phyloP scores from a whole-genome alignment of 2,113 vertebrate genomes.

The Paedocypris sp. region DNA sequence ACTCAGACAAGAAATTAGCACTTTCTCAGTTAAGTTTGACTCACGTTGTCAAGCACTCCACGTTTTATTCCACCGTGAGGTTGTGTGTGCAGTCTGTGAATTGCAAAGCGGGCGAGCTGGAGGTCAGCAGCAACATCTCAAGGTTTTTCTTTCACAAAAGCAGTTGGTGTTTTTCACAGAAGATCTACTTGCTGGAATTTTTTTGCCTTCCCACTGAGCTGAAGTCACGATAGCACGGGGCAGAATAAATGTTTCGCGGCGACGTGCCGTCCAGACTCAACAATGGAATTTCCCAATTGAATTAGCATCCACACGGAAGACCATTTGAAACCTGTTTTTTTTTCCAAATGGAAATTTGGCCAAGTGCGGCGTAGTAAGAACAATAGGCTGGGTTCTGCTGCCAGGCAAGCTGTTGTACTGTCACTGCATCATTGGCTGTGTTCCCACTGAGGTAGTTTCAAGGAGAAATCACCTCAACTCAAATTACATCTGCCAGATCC shows the following conservation, averaged over 20 bases:
- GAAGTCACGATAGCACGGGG: not conserved
- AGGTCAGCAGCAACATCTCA: too few relatives aligned
- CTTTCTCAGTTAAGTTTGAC: slow-evolving; percentile 32
- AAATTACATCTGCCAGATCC: slow-evolving; percentile 30
- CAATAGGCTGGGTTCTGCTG: slow-evolving; percentile 3
- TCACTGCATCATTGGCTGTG: slow-evolving; percentile 16
- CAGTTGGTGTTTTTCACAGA: too few relatives aligned
- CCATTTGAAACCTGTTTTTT: slow-evolving; percentile 2
- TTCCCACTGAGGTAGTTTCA: slow-evolving; percentile 22
- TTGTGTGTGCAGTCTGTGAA: too few relatives aligned
- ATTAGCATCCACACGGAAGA: not conserved
- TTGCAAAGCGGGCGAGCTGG: too few relatives aligned
- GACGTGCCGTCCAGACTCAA: not conserved
- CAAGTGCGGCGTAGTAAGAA: slow-evolving; percentile 7
- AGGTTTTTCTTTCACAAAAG: too few relatives aligned
- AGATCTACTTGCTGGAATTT: too few relatives aligned
- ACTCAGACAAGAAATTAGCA: slow-evolving; percentile 27
- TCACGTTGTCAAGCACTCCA: not conserved
- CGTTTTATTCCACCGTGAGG: too few relatives aligned
- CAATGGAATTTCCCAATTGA: not conserved
- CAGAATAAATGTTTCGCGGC: not conserved
- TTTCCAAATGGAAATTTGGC: not conserved
- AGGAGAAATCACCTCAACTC: slow-evolving; percentile 24
- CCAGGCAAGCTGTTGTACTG: slow-evolving; percentile 14
- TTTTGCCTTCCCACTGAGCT: too few relatives aligned